These are phyloP conservation scores for Styela plicata DNA, from an alignment of 23 tunicate species.

Conservation along the genomic window DNA sequence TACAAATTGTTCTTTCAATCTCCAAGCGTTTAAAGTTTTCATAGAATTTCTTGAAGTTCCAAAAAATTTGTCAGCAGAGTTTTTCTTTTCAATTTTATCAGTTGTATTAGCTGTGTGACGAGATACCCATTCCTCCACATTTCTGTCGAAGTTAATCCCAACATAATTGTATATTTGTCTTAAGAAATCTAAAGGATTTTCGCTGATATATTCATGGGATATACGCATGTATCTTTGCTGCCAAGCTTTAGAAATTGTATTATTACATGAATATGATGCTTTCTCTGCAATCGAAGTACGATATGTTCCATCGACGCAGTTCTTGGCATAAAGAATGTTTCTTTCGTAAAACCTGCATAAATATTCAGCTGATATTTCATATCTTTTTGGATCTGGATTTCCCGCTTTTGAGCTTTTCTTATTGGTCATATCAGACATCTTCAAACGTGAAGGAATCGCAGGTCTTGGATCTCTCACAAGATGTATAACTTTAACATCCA, in stretches of 20 bases:
- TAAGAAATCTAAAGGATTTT: conserved; percentile 24
- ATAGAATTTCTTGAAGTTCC: conserved; percentile 37
- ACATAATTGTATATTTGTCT: conserved; percentile 32
- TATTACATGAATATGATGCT: not conserved
- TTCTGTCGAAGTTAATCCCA: conserved; percentile 33
- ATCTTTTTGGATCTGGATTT: not conserved
- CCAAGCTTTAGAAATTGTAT: conserved; percentile 4
- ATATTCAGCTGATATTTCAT: not conserved
- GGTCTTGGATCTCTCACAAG: conserved; percentile 68
- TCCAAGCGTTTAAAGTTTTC: conserved; percentile 20
- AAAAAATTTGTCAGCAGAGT: not conserved
- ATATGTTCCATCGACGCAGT: not conserved
- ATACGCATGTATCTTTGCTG: conserved; percentile 25
- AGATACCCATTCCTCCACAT: conserved; percentile 25
- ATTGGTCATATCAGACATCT: conserved; percentile 1
- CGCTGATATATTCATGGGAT: conserved; percentile 34
- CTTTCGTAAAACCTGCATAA: conserved; percentile 17
- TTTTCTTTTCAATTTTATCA: not conserved
- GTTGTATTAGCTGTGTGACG: not conserved
- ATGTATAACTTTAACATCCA: conserved; percentile 50
- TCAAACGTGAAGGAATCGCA: conserved; percentile 35
- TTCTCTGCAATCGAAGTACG: not conserved
- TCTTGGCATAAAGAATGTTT: not conserved
- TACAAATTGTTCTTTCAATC: not conserved
- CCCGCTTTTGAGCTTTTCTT: not conserved